Evolutionary conservation across 2,888 invertebrate species (phyloP), one percentile per base, ranked within the genome.

Genomic region (Dasypogon diadema): DNA sequence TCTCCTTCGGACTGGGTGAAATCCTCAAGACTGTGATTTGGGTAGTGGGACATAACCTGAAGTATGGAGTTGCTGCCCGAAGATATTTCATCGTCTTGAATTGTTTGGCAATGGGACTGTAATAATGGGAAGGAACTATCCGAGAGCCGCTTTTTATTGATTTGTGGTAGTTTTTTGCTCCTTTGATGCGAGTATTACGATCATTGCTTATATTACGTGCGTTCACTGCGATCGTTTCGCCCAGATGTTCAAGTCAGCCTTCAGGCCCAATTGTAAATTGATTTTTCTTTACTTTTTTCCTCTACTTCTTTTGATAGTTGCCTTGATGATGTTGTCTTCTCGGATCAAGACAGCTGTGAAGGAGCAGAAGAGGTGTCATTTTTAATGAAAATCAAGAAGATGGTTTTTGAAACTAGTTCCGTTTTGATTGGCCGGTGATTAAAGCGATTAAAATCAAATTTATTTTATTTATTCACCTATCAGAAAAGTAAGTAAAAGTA

Each of bases 191-290:
- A n/a, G 24, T 21, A 65, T 24, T 46, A 8, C 10, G 46, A n/a
- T 14, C 46, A 65, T 65, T 24, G 5, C n/a, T 30, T 30, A 30
- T 30, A 30, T 30, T 30, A 30, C 30, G 37, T 30, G 37, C 18
- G 16, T 24, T 65, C 46, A 24, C 48, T 65, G 24, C 26, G 46
- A 48, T 46, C 46, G 6, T 1, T 46, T 46, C 24, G 65, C 65
- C 65, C 65, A 65, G 65, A 65, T 65, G 65, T 65, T 65, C 65
- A 65, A 46, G 24, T 37, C 24, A 24, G 34, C 26, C 22, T 46
- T 65, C 21, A n/a, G 10, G 21, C 18, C n/a, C 18, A 21, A 37
- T 42, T 42, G 24, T 65, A 65, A 65, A 65, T 65, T 65, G 65
- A 65, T 65, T 65, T 65, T 65, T 46, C 48, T 46, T 14, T 2